These are phyloP conservation scores for Xanthia togata DNA, from an alignment of 2,888 invertebrate genomes.

Conservation along the genomic window DNA sequence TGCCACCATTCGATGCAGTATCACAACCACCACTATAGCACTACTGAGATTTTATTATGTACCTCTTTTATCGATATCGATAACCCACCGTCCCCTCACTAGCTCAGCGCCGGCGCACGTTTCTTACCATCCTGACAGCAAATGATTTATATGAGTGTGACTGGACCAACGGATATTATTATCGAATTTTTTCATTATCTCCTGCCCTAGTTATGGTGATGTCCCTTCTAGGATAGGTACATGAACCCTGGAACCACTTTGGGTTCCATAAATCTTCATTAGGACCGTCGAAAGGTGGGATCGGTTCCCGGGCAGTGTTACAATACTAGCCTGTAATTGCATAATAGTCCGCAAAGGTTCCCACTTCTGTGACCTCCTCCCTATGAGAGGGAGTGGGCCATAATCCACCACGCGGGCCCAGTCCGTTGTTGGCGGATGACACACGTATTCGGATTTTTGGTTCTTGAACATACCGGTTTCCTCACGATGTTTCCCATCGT, in stretches of 20 bases:
- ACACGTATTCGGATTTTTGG: too few relatives aligned
- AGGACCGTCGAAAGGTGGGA: background rate
- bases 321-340: background rate
- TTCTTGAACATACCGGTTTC: too few relatives aligned
- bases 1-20: too few relatives aligned
- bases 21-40: background rate
- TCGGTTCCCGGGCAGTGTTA: background rate
- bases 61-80: slow-evolving; percentile 32
- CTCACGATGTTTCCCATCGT: too few relatives aligned
- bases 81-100: slow-evolving; percentile 53
- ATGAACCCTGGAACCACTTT: slow-evolving; percentile 27
- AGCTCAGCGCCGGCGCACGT: slow-evolving; percentile 64
- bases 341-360: background rate
- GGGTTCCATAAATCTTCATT: slow-evolving; percentile 50
- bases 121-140: slow-evolving; percentile 76
- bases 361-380: background rate
- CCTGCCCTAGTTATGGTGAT: slow-evolving; percentile 55
- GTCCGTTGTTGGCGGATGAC: too few relatives aligned
- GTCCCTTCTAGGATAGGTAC: slow-evolving; percentile 38
- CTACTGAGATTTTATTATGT: background rate
- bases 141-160: slow-evolving; percentile 81
- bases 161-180: slow-evolving; percentile 62
- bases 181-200: slow-evolving; percentile 66
- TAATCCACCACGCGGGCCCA: background rate
- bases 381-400: background rate